Base-by-base conservation (phyloP, 2,888 invertebrate genomes). In the Flabesymbios commensalis region DNA sequence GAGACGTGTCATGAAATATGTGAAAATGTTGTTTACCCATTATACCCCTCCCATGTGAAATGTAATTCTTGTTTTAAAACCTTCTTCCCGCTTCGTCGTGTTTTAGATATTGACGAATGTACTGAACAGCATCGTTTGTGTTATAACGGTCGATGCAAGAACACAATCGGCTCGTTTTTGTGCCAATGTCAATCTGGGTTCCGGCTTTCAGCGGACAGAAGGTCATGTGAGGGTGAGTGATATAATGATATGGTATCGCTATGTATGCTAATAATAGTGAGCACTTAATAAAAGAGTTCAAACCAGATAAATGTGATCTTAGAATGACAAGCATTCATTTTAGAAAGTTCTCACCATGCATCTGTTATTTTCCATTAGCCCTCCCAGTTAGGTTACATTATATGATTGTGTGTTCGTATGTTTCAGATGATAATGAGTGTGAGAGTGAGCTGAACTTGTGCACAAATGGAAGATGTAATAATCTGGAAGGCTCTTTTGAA, bases 391-490 rank as follows among this genome's bases (percentile, higher is more conserved):
- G 45, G 14, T 53, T 32, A 32, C 10, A 7, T 7, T 36, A 5
- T 17, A 33, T 14, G 17, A 14, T 36, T 36, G 24, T n/a, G 19
- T 17, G 14, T 7, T 17, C 17, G 19, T 45, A 22, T 17, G 45
- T 39, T 68, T 67, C 70, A 82, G 92, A 93, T 82, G 86, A 91
- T 67, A 89, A 93, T 83, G 93, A 93, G 83, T 93, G 93, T 76
- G 28, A n/a, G 3, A 86, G 86, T 36, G 86, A 88, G 64, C 68
- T 76, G 51, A 88, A 88, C n/a, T 88, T 90, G 51, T 93, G 93
- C 77, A 87, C 88, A 28, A 91, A 92, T 78, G 93, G 93, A 10
- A 90, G 90, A 31, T 93, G 93, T 83, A 90, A 92, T 81, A 93
- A 93, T 83, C 83, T 90, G 56, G 89, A 90, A 77, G 91, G 92